Conservation (phyloP, 2,888 invertebrate genomes). For the Elmis aenea region DNA sequence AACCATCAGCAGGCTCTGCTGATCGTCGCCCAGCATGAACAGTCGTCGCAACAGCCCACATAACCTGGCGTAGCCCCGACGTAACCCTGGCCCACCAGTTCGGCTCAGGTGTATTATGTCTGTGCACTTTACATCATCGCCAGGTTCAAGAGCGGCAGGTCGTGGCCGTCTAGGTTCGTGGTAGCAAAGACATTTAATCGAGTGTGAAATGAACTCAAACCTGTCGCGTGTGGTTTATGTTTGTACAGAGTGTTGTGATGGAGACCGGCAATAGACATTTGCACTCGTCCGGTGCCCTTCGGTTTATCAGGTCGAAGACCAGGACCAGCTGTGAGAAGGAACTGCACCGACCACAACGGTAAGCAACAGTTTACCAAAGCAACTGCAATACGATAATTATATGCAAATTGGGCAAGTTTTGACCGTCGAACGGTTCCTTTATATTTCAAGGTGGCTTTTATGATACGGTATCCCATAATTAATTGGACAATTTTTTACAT, state of each 20-base stretch:
- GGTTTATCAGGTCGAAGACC: conserved; percentile 12
- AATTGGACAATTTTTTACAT: no score
- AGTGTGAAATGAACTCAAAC: conserved; percentile 5
- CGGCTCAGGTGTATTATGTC: conserved; percentile 7
- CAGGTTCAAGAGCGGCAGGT: conserved; percentile 5
- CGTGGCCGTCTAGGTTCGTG: conserved; percentile 3
- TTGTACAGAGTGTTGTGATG: conserved; percentile 12
- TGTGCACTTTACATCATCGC: conserved; percentile 4
- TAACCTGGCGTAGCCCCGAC: conserved; percentile 7
- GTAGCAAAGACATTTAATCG: no score
- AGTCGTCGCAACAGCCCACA: conserved; percentile 5
- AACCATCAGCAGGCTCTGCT: conserved; percentile 2
- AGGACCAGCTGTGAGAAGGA: conserved; percentile 10
- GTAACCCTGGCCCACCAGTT: conserved; percentile 2
- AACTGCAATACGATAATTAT: no score
- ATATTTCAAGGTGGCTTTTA: no score
- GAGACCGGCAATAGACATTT: conserved; percentile 9
- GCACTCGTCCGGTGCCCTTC: conserved; percentile 9
- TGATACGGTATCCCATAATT: no score
- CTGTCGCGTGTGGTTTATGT: conserved; percentile 5
- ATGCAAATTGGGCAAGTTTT: no score
- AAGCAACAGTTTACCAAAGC: no score
- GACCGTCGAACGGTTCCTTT: no score
- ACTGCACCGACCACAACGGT: no score
- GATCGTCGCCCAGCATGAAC: conserved; percentile 1